Base-by-base conservation (phyloP, 2,888 invertebrate genomes). In the Lasioglossum zephyrum region DNA sequence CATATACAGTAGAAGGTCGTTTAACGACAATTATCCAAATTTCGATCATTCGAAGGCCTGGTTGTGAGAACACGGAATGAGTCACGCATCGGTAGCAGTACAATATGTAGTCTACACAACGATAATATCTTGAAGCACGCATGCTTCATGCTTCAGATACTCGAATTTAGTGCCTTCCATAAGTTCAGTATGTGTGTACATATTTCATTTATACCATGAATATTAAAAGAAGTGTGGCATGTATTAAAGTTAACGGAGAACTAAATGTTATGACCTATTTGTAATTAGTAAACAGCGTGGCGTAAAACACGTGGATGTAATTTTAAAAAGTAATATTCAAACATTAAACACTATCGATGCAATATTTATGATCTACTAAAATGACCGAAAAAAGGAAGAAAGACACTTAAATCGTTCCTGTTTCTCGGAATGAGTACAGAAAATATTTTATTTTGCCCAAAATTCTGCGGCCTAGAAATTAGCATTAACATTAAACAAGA, bases 81-180 rank as follows among this genome's bases (percentile, higher is more conserved):
- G 31, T 63, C 16, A 63, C 63, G 63, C 26, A 13, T 60, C 26
- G 26, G 26, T 63, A 63, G 63, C 26, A 63, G 2, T 6, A 26
- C 16, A 31, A 63, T 31, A 31, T 16, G 63, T 63, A 63, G 31
- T 16, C 26, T 26, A 31, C 31, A 31, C 63, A 63, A 63, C 31
- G 63, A 31, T 63, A 63, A 31, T 63, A 63, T 63, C 63, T 26
- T 16, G 60, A 63, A 26, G 31, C 63, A 63, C 63, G 63, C 63
- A 63, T 63, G 63, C 63, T 63, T 63, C 63, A 63, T 31, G 63
- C 63, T 63, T 63, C 63, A 31, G 31, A 63, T 63, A 60, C 60
- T 60, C 9, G 2, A 11, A n/a, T 26, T 26, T 4, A 63, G 26
- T 63, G 16, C 31, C 31, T 63, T 6, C 63, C 13, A 63, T 16